These are phyloP conservation scores for Drosophila carrolli DNA, from an alignment of 1,140 invertebrate species.

Conservation along the genomic window DNA sequence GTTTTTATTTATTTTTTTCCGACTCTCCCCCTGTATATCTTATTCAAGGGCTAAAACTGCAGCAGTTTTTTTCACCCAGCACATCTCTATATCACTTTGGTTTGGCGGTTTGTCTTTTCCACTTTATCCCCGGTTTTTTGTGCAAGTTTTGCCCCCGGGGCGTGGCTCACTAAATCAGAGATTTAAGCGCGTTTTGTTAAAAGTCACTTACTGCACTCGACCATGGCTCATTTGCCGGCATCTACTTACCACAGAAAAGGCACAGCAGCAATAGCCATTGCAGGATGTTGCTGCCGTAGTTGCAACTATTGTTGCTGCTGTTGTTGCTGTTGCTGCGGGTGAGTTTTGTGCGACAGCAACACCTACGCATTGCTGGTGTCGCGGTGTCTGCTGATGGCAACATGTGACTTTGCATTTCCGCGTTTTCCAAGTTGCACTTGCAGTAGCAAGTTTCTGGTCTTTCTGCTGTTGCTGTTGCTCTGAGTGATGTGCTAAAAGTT, in stretches of 20 bases:
- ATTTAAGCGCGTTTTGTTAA: conserved; percentile 79
- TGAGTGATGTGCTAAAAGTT: conserved; percentile 69
- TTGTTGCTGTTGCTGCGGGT: conserved; percentile 23
- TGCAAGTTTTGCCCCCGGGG: not conserved
- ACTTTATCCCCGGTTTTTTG: conserved; percentile 33
- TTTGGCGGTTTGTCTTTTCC: conserved; percentile 44
- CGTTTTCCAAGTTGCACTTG: conserved; percentile 42
- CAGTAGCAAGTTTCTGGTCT: conserved; percentile 34
- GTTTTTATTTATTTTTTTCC: conserved; percentile 53
- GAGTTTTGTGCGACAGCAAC: conserved; percentile 42
- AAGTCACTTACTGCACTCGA: conserved; percentile 68
- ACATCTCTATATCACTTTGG: conserved; percentile 61
- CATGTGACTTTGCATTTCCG: conserved; percentile 74
- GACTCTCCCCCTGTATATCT: conserved; percentile 31
- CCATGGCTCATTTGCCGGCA: conserved; percentile 64
- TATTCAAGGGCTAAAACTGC: conserved; percentile 48
- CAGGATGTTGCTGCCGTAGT: conserved; percentile 27
- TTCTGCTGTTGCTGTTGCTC: conserved; percentile 1
- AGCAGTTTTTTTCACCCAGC: conserved; percentile 41
- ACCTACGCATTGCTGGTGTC: conserved; percentile 54
- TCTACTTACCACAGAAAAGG: conserved; percentile 72
- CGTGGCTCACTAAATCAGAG: conserved; percentile 71
- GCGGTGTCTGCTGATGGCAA: conserved; percentile 60
- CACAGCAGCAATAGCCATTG: conserved; percentile 54
- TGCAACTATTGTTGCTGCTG: conserved; percentile 22